Conservation (phyloP, 2,888 invertebrate genomes). For the Anorthoa munda region DNA sequence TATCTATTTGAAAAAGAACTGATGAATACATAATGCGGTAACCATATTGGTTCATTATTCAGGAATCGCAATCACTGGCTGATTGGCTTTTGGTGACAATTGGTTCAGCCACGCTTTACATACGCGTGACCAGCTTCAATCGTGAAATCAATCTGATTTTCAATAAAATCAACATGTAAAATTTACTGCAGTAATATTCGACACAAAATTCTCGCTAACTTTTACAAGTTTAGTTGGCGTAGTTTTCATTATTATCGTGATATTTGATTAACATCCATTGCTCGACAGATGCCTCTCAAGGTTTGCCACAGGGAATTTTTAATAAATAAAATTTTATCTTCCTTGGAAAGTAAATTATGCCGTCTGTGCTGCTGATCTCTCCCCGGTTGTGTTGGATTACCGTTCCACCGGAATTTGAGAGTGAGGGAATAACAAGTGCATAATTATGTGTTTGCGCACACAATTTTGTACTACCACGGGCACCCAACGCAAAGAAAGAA, state of each 20-base stretch:
- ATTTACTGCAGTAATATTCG: slow-evolving; percentile 36
- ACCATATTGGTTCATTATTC: slow-evolving; percentile 66
- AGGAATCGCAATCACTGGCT: slow-evolving; percentile 63
- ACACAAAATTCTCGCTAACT: background rate
- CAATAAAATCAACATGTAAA: slow-evolving; percentile 55
- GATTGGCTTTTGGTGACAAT: slow-evolving; percentile 70
- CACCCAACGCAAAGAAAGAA: too few species aligned
- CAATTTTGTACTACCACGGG: background rate
- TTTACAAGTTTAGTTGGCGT: slow-evolving; percentile 5
- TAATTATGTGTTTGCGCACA: background rate
- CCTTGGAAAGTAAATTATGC: background rate
- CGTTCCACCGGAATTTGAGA: background rate
- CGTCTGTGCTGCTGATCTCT: background rate
- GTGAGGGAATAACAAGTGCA: background rate
- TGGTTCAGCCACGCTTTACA: slow-evolving; percentile 58
- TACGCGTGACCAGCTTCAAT: slow-evolving; percentile 49
- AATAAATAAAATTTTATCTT: too few species aligned
- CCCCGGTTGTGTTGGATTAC: background rate
- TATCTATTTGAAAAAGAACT: background rate
- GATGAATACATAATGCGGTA: slow-evolving; percentile 26
- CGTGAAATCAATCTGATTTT: slow-evolving; percentile 54
- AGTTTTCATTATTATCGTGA: background rate
- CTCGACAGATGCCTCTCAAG: too few species aligned
- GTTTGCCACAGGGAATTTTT: background rate
- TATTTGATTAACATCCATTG: background rate